A percentile compares a stretch with the other conserved stretches of the same genome.
These are phyloP conservation scores for Hexactinellida sp. DNA, from an alignment of 37 sponge, comb jelly and placozoan genomes.

Conservation along the genomic window DNA sequence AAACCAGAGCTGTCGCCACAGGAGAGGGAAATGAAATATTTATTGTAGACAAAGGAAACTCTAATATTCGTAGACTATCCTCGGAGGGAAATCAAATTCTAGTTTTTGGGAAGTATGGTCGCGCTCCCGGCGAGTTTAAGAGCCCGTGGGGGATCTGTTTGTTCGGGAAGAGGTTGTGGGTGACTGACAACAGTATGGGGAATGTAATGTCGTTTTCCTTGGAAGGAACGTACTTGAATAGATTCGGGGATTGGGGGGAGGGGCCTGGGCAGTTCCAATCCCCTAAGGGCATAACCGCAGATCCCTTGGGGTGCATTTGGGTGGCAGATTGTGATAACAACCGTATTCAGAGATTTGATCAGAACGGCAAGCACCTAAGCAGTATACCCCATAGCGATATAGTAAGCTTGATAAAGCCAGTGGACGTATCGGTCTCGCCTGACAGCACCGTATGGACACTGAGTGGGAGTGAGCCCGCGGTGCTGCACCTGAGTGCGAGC, in stretches of 20 bases:
- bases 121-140: not conserved
- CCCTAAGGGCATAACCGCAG: not conserved
- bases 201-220: not conserved
- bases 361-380: not conserved
- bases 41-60: not conserved
- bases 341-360: not conserved
- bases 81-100: not conserved
- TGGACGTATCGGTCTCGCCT: not conserved
- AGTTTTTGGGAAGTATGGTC: not conserved
- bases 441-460: not conserved
- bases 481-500: not conserved
- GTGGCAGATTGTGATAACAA: conserved; percentile 16
- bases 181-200: not conserved
- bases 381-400: not conserved
- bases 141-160: not conserved
- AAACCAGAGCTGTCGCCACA: not conserved
- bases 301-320: not conserved
- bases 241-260: not conserved
- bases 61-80: not conserved
- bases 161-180: not conserved
- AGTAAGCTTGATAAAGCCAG: not conserved
- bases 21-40: not conserved
- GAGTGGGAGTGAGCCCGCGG: not conserved
- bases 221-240: not conserved
- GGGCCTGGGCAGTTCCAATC: not conserved